Evolutionary conservation across 1,140 invertebrate genomes (phyloP).

Genomic region (Habropoda laboriosa): DNA sequence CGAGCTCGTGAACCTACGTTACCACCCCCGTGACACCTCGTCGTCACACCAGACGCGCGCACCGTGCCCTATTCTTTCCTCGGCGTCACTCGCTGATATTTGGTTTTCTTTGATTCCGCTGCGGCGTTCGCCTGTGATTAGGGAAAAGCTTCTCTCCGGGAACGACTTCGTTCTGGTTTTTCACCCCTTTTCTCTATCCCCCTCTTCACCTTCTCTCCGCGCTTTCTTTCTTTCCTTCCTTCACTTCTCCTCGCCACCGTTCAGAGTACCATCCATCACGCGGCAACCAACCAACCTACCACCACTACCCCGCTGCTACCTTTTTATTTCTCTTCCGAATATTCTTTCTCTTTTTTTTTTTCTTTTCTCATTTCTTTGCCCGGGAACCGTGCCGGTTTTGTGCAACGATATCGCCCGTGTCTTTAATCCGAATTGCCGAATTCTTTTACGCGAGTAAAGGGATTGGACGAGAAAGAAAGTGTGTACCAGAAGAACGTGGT

Average conservation of each 20-base stretch:
- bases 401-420: not conserved
- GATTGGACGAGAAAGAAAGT: not conserved
- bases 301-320: not conserved
- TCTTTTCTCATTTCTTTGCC: not conserved
- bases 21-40: slow-evolving; percentile 52
- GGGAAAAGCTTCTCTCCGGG: slow-evolving; percentile 54
- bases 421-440: not conserved
- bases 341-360: no score
- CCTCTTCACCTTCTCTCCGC: slow-evolving; percentile 8
- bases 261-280: slow-evolving; percentile 25
- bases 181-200: slow-evolving; percentile 18
- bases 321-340: slow-evolving; percentile 5
- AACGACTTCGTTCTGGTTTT: slow-evolving; percentile 20
- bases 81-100: slow-evolving; percentile 60
- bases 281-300: no score
- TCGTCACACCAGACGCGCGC: slow-evolving; percentile 38
- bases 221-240: not conserved
- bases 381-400: not conserved
- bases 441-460: not conserved
- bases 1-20: slow-evolving; percentile 47
- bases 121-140: slow-evolving; percentile 62
- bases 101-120: slow-evolving; percentile 67
- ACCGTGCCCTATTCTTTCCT: slow-evolving; percentile 52
- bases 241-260: no score
- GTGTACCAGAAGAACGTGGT: no score